Percentiles rank a stretch among this genome's conserved stretches.
These are phyloP conservation scores for Coelopa frigida DNA, from an alignment of 1,140 invertebrate genomes.

Conservation along the genomic window DNA sequence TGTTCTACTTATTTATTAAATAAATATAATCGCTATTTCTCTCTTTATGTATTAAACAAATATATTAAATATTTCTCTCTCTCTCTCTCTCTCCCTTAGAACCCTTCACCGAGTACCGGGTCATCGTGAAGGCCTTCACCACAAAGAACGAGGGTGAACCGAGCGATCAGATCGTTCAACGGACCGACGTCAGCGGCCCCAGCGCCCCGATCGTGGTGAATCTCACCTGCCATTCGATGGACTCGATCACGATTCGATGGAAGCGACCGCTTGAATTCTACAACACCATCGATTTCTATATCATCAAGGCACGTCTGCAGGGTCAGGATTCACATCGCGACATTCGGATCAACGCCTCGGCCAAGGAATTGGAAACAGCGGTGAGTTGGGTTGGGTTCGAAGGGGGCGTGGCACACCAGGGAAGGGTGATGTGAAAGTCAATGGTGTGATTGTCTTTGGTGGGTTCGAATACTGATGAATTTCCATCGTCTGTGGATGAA, in stretches of 20 bases:
- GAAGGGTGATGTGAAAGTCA: too few species aligned
- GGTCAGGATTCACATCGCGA: constrained; percentile 54
- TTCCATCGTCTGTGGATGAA: too few species aligned
- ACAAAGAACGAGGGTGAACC: constrained; percentile 64
- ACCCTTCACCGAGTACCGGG: constrained; percentile 74
- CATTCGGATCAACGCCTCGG: constrained; percentile 53
- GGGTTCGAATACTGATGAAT: too few species aligned
- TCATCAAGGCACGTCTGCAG: constrained; percentile 61
- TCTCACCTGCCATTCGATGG: constrained; percentile 68
- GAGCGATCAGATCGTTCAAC: constrained; percentile 62
- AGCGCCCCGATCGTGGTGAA: constrained; percentile 72
- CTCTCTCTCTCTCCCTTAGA: constrained; percentile 48
- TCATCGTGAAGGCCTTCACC: constrained; percentile 76
- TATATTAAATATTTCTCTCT: background rate
- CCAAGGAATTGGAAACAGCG: constrained; percentile 53
- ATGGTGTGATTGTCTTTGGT: too few species aligned
- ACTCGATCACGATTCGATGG: constrained; percentile 75
- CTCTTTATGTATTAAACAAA: too few species aligned
- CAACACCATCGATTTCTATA: constrained; percentile 72
- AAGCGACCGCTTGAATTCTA: constrained; percentile 63
- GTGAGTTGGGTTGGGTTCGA: constrained; percentile 42
- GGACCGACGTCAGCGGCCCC: constrained; percentile 75
- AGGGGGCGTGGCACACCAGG: background rate
- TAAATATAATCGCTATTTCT: too few species aligned
- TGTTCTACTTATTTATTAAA: too few species aligned